These are phyloP conservation scores for Leptatherina wallacei DNA, from an alignment of 2,797 vertebrate species.

Conservation along the genomic window DNA sequence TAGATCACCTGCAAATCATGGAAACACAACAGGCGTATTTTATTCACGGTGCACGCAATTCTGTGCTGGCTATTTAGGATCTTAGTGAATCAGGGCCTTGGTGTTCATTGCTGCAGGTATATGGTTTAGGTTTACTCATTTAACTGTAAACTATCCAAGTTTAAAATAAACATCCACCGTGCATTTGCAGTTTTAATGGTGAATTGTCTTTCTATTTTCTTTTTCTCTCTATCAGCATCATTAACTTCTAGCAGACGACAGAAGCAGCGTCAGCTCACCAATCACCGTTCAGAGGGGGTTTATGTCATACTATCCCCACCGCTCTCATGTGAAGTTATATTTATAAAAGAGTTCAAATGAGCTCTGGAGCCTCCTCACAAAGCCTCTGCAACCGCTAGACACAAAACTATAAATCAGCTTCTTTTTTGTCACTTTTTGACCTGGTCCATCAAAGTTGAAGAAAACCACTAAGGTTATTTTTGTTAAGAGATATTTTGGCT, in stretches of 20 bases:
- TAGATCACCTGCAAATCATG: no score
- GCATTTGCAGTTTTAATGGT: not conserved
- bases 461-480: slow-evolving; percentile 41
- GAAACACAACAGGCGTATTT: no score
- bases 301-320: slow-evolving; percentile 12
- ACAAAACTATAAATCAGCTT: slow-evolving; percentile 37
- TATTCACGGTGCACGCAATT: no score
- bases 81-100: no score
- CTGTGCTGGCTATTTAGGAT: no score
- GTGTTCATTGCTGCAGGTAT: slow-evolving; percentile 1
- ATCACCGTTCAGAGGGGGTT: slow-evolving; percentile 1
- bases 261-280: slow-evolving; percentile 18
- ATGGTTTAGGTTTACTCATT: slow-evolving; percentile 19
- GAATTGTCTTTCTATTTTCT: not conserved
- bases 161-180: slow-evolving; percentile 23
- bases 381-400: slow-evolving; percentile 30
- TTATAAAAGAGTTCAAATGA: slow-evolving; percentile 36
- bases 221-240: not conserved
- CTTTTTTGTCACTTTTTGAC: slow-evolving; percentile 27
- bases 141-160: slow-evolving; percentile 24
- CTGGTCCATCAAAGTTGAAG: slow-evolving; percentile 20
- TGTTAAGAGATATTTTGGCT: slow-evolving; percentile 39
- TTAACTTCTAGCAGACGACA: not conserved
- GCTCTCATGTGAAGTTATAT: slow-evolving; percentile 31
- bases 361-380: slow-evolving; percentile 24